These are phyloP conservation scores for Plebejus melissa DNA, from an alignment of 2,888 invertebrate species.

Conservation along the genomic window DNA sequence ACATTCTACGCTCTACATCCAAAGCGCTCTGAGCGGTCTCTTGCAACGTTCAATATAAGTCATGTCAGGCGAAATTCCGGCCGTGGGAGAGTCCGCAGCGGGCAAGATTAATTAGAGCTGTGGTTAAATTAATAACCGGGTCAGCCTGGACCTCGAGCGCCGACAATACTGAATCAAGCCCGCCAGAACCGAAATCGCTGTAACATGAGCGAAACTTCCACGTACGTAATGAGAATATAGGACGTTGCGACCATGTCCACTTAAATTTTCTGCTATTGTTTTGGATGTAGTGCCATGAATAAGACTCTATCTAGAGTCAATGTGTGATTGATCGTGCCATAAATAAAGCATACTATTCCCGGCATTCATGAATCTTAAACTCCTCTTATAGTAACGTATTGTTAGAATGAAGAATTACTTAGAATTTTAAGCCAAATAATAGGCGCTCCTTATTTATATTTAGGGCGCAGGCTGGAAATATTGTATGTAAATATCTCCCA, in stretches of 20 bases:
- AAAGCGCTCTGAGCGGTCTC: background rate
- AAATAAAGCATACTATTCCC: background rate
- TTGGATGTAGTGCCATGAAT: background rate
- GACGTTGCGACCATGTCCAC: background rate
- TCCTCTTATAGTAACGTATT: background rate
- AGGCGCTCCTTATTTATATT: background rate
- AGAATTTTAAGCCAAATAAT: background rate
- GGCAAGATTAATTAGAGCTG: conserved; percentile 73
- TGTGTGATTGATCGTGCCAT: background rate
- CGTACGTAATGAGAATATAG: background rate
- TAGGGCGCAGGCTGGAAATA: conserved; percentile 1
- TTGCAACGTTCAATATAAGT: conserved; percentile 37
- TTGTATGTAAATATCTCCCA: conserved; percentile 17
- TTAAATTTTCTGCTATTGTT: background rate
- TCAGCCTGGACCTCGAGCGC: conserved; percentile 43
- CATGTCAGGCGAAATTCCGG: conserved; percentile 45
- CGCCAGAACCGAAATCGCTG: background rate
- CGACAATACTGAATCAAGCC: conserved; percentile 34
- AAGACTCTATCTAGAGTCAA: background rate
- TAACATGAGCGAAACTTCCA: background rate
- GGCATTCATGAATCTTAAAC: background rate
- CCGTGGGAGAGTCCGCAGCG: conserved; percentile 64
- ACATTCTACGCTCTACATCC: background rate
- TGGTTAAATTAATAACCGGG: conserved; percentile 71
- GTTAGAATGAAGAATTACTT: background rate